These are phyloP conservation scores for Gracilinanus agilis DNA, from an alignment of 2,113 vertebrate genomes.

Conservation along the genomic window DNA sequence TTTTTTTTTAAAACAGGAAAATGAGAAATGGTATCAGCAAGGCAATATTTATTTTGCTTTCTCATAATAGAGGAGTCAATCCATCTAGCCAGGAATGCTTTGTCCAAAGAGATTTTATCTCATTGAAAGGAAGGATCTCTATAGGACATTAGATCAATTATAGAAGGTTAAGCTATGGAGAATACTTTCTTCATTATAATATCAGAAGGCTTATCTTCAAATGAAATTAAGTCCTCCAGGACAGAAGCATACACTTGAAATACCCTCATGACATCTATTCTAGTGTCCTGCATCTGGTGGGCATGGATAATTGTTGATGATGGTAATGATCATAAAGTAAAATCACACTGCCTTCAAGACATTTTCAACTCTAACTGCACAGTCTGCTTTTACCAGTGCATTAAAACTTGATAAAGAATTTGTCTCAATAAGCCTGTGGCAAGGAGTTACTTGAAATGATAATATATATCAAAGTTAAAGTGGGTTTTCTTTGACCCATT, in stretches of 20 bases:
- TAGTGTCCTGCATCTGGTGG: not conserved
- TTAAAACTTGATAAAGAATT: constrained; percentile 78
- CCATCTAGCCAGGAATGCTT: not conserved
- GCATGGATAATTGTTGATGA: not conserved
- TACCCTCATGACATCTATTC: not conserved
- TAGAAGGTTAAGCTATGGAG: not conserved
- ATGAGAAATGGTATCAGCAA: not conserved
- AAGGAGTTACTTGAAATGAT: constrained; percentile 74
- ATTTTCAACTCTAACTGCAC: constrained; percentile 47
- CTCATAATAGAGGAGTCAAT: not conserved
- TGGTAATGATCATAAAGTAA: constrained; percentile 34
- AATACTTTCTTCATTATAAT: constrained; percentile 19
- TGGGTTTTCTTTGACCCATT: constrained; percentile 75
- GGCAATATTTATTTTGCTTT: not conserved
- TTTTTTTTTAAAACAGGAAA: not conserved
- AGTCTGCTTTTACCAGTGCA: constrained; percentile 66
- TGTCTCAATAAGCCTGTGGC: constrained; percentile 77
- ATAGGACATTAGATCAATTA: not conserved
- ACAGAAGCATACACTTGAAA: not conserved
- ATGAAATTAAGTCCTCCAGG: not conserved
- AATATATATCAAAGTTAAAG: constrained; percentile 76
- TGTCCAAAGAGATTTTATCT: not conserved
- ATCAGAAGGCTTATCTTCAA: not conserved
- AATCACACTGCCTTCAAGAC: constrained; percentile 67
- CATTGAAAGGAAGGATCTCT: not conserved